phyloP scores from a whole-genome alignment of 1,140 invertebrate species.

The Galleria mellonella region DNA sequence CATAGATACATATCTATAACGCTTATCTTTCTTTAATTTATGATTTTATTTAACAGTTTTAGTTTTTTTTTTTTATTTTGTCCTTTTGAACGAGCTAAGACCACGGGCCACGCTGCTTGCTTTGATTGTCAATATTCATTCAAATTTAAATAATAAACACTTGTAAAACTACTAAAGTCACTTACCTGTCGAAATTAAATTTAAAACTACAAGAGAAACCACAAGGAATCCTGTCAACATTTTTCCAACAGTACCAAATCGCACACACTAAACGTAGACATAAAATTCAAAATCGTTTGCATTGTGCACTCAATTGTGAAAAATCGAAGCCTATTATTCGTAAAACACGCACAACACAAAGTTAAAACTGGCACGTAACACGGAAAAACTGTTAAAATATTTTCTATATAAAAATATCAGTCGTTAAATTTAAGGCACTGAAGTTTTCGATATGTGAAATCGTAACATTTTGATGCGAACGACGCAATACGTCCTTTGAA shows the following conservation, averaged over 20 bases:
- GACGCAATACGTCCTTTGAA: slow-evolving; percentile 24
- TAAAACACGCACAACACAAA: slow-evolving; percentile 31
- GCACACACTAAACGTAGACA: slow-evolving; percentile 42
- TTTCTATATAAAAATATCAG: slow-evolving; percentile 27
- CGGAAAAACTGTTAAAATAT: slow-evolving; percentile 25
- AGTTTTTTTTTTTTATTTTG: no score
- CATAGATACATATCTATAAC: no score
- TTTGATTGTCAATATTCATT: no score
- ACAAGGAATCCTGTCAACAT: slow-evolving; percentile 57
- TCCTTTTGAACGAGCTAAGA: no score
- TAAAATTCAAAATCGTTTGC: slow-evolving; percentile 54
- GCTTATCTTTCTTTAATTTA: no score
- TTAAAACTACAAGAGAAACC: slow-evolving; percentile 38
- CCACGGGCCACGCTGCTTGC: no score
- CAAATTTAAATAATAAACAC: no score
- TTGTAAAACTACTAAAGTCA: neutral
- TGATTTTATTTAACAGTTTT: no score
- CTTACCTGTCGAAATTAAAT: slow-evolving; percentile 46
- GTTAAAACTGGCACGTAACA: slow-evolving; percentile 23
- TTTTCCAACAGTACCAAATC: slow-evolving; percentile 50
- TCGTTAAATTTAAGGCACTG: slow-evolving; percentile 6
- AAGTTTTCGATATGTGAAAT: slow-evolving; percentile 21
- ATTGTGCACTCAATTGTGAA: slow-evolving; percentile 43
- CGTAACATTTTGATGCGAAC: slow-evolving; percentile 45
- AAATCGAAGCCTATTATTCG: slow-evolving; percentile 25